phyloP scores from a whole-genome alignment of 2,113 vertebrate species.

The Colistium nudipinnis region DNA sequence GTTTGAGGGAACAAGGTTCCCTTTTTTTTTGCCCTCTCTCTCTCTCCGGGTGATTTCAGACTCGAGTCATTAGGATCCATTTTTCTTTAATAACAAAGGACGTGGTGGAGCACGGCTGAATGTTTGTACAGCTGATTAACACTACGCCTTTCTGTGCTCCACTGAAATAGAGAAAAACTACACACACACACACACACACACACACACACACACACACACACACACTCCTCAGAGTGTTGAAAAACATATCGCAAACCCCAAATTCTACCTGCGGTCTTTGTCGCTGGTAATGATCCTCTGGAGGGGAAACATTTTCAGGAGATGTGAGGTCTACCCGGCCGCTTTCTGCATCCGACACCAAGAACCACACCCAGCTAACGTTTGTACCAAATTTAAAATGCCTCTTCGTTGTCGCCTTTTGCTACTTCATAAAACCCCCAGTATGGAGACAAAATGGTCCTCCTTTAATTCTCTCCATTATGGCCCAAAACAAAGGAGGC shows the following conservation, averaged over 20 bases:
- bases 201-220: no score
- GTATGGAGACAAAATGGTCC: no score
- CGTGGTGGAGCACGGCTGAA: conserved; percentile 55
- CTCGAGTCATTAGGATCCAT: conserved; percentile 76
- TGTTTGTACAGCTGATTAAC: conserved; percentile 82
- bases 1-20: conserved; percentile 63
- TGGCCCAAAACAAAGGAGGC: no score
- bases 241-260: background rate
- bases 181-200: no score
- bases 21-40: conserved; percentile 19
- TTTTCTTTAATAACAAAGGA: conserved; percentile 78
- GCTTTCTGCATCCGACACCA: no score
- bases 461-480: no score
- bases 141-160: conserved; percentile 49
- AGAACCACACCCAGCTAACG: no score
- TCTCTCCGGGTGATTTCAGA: conserved; percentile 67
- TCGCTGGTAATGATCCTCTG: conserved; percentile 12
- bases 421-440: no score
- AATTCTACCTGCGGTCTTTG: conserved; percentile 12
- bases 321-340: background rate
- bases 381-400: no score
- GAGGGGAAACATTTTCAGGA: conserved; percentile 2
- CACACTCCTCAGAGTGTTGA: no score
- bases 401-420: no score
- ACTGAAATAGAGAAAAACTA: conserved; percentile 17